A percentile compares a stretch with the other conserved stretches of the same genome.
phyloP scores from a whole-genome alignment of 1,140 invertebrate species.

The Sminthurides bifidus region DNA sequence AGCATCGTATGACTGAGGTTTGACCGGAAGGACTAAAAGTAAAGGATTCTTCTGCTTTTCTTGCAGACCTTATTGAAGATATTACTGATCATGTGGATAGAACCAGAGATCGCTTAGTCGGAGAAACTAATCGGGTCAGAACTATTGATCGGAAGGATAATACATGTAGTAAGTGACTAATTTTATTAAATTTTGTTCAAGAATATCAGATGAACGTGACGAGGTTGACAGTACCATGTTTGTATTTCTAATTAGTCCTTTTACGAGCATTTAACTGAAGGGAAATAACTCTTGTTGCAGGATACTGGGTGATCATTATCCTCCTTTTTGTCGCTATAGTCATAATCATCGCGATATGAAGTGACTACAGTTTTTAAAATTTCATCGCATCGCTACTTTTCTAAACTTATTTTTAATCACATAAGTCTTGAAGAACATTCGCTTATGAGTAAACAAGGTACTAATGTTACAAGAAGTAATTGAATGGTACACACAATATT shows the following conservation, averaged over 20 bases:
- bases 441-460: too few species aligned
- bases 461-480: too few species aligned
- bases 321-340: constrained; percentile 39
- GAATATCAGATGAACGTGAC: neutral
- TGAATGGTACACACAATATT: too few species aligned
- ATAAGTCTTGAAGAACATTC: too few species aligned
- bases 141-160: constrained; percentile 54
- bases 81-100: constrained; percentile 59
- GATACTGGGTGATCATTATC: constrained; percentile 40
- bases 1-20: neutral
- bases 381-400: too few species aligned
- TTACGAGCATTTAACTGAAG: neutral
- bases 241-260: constrained; percentile 5
- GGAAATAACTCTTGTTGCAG: constrained; percentile 32
- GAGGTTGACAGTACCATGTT: neutral
- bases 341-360: constrained; percentile 32
- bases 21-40: neutral
- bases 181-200: constrained; percentile 3
- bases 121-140: constrained; percentile 52
- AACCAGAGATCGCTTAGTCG: constrained; percentile 51
- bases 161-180: constrained; percentile 46
- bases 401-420: too few species aligned
- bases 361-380: too few species aligned
- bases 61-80: constrained; percentile 65
- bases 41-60: neutral